A percentile compares a stretch with the other conserved stretches of the same genome.
These are phyloP conservation scores for Gasterosteus nipponicus DNA, from an alignment of 2,113 vertebrate genomes.

Conservation along the genomic window DNA sequence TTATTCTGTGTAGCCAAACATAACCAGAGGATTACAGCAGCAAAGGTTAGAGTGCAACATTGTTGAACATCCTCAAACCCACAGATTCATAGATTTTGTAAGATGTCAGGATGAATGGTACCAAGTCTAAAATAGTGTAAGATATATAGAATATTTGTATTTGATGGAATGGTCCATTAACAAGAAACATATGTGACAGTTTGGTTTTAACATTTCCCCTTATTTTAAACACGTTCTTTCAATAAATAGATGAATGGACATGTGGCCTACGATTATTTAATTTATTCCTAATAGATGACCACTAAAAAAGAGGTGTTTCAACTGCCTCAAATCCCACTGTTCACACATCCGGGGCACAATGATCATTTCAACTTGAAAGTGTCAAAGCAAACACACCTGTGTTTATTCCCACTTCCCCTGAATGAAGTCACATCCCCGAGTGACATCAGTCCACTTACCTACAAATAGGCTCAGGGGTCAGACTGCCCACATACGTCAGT, in stretches of 20 bases:
- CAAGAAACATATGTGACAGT: not conserved
- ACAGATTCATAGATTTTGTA: not conserved
- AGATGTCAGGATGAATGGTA: not conserved
- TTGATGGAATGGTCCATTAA: not conserved
- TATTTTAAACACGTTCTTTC: not conserved
- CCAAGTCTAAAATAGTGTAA: not conserved
- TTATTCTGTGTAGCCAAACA: not conserved
- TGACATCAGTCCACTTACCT: conserved; percentile 15
- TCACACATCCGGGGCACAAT: conserved; percentile 15
- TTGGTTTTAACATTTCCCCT: not conserved
- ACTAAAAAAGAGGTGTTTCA: not conserved
- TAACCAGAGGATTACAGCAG: too few relatives aligned
- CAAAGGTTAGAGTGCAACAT: too few relatives aligned
- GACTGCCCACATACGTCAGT: not conserved
- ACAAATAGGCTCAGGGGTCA: conserved; percentile 25
- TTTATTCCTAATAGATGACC: not conserved
- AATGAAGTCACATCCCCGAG: not conserved
- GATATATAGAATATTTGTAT: not conserved
- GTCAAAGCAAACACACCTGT: conserved; percentile 70
- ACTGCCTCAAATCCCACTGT: not conserved
- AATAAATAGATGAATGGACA: not conserved
- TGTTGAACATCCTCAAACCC: not conserved
- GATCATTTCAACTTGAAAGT: conserved; percentile 39
- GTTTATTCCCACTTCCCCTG: not conserved
- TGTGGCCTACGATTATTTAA: not conserved